Conservation (phyloP, 2,797 vertebrate genomes). For the Hippoglossus hippoglossus region DNA sequence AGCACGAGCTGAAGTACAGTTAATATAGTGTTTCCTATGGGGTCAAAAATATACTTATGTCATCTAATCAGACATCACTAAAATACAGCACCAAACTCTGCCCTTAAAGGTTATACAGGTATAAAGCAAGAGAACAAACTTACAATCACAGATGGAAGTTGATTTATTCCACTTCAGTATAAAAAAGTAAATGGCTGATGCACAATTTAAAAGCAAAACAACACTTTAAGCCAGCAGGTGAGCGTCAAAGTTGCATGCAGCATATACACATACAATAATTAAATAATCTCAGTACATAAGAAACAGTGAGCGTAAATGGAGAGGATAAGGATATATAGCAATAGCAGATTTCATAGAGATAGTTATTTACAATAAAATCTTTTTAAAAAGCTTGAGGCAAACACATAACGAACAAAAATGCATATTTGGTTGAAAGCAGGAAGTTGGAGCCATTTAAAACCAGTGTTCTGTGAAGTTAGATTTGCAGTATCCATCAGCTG, state of each 20-base stretch:
- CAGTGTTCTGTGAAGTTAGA: conserved; percentile 21
- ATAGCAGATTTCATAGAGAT: conserved; percentile 20
- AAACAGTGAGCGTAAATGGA: not conserved
- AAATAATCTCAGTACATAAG: conserved; percentile 21
- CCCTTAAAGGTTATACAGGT: not conserved
- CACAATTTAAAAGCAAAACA: conserved; percentile 19
- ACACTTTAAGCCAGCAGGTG: not conserved
- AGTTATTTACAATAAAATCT: conserved; percentile 48
- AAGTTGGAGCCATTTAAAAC: conserved; percentile 12
- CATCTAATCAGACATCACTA: too few relatives aligned
- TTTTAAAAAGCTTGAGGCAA: conserved; percentile 18
- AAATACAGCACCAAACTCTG: not conserved
- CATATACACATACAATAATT: conserved; percentile 1
- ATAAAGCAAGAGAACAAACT: not conserved
- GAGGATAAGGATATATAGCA: conserved; percentile 2
- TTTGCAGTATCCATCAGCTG: conserved; percentile 30
- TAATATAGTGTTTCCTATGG: not conserved
- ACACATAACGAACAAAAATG: not conserved
- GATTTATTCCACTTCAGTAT: conserved; percentile 50
- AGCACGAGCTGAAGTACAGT: conserved; percentile 2
- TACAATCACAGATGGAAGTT: conserved; percentile 3
- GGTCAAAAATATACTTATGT: not conserved
- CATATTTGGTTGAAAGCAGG: conserved; percentile 11
- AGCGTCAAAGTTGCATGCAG: conserved; percentile 25
- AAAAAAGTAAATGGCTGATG: conserved; percentile 5